Evolutionary conservation across 1,140 invertebrate species (phyloP), one percentile per base, ranked within the genome.

Genomic region (Drosophila elegans): DNA sequence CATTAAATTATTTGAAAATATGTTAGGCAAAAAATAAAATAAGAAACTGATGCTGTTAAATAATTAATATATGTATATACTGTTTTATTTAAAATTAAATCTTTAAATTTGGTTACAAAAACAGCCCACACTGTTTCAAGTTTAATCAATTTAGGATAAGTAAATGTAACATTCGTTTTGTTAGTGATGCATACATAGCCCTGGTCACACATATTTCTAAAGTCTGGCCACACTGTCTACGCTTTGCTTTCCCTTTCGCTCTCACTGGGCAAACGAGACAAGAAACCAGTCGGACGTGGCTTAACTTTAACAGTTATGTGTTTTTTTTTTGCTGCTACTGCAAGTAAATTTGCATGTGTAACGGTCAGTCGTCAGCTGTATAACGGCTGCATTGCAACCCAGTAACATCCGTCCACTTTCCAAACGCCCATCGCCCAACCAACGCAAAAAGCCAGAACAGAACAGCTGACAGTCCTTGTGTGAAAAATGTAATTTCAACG

Each of bases 401-500:
- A 16, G 3, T 27, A 13, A 1, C 12, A 4, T 36, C 45, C 41
- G 12, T 39, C 61, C 49, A 10, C 13, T 32, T 9, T 5, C 46
- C 46, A 13, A 29, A n/a, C 13, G 39, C 5, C 32, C 63, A 1
- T 16, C 13, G 16, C 16, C 16, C 16, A 21, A n/a, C 13, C 64
- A n/a, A 48, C 41, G 21, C 13, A 64, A 73, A 56, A 21, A 21
- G 16, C 16, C 16, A 21, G 51, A 53, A 57, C 73, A 27, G 64
- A 66, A 74, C 60, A 64, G 62, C 61, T 79, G 64, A 73, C 63
- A 74, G 57, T 55, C 49, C 59, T 63, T 86, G 82, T 86, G 82
- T 86, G 82, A 86, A 86, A 86, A 86, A 86, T 86, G 83, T 86
- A 86, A 86, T 86, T 86, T 86, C 82, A 86, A 86, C 82, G 82